These are phyloP conservation scores for Sialia sialis DNA, from an alignment of 2,113 vertebrate species.

Conservation along the genomic window DNA sequence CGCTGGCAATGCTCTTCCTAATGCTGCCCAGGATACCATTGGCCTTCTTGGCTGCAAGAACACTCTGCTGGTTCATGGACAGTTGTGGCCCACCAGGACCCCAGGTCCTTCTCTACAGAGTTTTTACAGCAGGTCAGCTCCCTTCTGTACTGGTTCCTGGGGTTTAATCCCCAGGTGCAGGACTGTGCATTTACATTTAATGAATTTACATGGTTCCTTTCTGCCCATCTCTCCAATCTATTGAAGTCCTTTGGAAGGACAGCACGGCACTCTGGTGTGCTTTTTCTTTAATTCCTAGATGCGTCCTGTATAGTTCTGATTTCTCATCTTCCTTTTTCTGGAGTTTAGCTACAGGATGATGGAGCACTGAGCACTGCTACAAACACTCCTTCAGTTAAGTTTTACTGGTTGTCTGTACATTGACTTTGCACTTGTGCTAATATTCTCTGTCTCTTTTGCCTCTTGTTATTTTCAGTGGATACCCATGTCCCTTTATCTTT, in stretches of 20 bases:
- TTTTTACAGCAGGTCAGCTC: not conserved
- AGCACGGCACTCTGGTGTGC: not conserved
- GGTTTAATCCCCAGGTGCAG: not conserved
- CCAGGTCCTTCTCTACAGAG: not conserved
- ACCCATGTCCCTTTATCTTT: not conserved
- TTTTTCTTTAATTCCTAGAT: not conserved
- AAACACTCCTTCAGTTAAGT: not conserved
- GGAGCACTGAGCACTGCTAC: not conserved
- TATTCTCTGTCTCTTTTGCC: not conserved
- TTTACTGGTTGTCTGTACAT: not conserved
- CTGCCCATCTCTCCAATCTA: not conserved
- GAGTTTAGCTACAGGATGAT: not conserved
- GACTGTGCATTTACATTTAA: not conserved
- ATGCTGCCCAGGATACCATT: fast-evolving
- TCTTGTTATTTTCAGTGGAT: not conserved
- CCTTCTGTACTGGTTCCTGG: no score
- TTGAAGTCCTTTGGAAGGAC: not conserved
- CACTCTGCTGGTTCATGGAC: not conserved
- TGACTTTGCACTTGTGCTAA: not conserved
- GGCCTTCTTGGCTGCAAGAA: not conserved
- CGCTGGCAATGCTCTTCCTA: not conserved
- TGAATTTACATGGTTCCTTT: not conserved
- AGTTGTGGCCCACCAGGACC: not conserved
- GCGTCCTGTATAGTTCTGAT: not conserved
- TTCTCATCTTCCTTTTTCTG: not conserved